Evolutionary conservation across 2,888 invertebrate genomes (phyloP).

Genomic region (Esperia sulphurella): DNA sequence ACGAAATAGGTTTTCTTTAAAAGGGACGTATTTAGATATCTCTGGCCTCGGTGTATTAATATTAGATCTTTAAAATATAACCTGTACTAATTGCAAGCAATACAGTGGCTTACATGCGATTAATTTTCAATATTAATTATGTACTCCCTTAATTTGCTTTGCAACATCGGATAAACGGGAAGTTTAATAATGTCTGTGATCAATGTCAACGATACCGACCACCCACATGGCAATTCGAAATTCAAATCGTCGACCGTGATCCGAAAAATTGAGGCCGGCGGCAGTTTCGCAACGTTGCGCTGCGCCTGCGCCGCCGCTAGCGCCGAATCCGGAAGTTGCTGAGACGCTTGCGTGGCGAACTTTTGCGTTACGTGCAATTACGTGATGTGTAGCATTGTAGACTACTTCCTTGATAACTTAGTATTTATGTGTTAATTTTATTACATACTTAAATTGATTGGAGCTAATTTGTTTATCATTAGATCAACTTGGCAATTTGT

Average conservation of each 20-base stretch:
- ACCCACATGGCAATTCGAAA: constrained; percentile 10
- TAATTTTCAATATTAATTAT: no score
- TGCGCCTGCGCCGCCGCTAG: not conserved
- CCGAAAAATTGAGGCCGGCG: constrained; percentile 15
- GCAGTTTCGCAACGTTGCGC: constrained; percentile 22
- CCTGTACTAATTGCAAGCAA: no score
- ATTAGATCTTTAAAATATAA: no score
- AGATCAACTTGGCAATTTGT: no score
- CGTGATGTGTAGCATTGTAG: not conserved
- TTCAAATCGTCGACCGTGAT: constrained; percentile 14
- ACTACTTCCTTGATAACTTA: not conserved
- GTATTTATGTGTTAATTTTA: not conserved
- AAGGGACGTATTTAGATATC: no score
- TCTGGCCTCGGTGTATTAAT: no score
- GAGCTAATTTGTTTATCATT: no score
- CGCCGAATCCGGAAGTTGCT: constrained; percentile 22
- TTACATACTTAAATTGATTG: no score
- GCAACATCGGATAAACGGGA: not conserved
- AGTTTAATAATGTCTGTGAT: not conserved
- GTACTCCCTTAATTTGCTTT: not conserved
- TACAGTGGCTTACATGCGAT: no score
- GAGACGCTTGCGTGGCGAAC: not conserved
- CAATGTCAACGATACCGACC: constrained; percentile 7
- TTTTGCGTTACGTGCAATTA: not conserved
- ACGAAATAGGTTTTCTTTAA: no score